Evolutionary conservation across 2,113 vertebrate genomes (phyloP).

Genomic region (Microcebus griseorufus): DNA sequence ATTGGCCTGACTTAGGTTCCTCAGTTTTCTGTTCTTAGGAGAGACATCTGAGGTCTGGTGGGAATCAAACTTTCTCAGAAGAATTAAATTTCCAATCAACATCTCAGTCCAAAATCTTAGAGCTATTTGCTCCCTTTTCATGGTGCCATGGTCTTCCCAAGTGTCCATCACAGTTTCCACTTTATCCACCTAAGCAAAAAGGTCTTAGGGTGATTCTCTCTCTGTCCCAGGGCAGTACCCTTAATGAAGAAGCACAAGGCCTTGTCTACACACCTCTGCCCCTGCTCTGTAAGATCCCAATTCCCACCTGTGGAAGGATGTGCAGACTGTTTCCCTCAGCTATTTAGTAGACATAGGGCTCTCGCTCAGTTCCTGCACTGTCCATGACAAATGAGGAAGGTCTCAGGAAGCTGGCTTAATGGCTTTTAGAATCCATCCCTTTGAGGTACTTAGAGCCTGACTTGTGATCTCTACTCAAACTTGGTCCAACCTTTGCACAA

Average conservation of each 20-base stretch:
- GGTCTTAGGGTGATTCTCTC: neutral
- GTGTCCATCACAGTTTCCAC: neutral
- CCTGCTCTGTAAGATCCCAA: neutral
- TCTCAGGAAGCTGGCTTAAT: neutral
- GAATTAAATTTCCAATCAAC: neutral
- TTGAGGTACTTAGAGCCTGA: neutral
- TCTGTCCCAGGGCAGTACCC: neutral
- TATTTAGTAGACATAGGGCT: neutral
- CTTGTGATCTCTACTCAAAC: neutral
- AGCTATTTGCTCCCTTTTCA: neutral
- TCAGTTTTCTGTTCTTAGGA: neutral
- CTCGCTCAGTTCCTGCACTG: neutral
- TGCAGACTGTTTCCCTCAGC: neutral
- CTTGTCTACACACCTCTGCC: neutral
- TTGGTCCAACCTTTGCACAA: neutral
- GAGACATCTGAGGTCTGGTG: neutral
- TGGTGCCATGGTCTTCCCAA: neutral
- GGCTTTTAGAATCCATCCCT: neutral
- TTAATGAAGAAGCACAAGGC: neutral
- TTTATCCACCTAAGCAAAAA: neutral
- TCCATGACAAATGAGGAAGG: neutral
- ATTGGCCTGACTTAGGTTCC: neutral
- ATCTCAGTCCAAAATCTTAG: neutral
- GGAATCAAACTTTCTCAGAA: neutral
- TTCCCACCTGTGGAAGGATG: neutral